A percentile compares a stretch with the other conserved stretches of the same genome.
These are phyloP conservation scores for Stictocephala bisonia DNA, from an alignment of 2,888 invertebrate genomes.

Conservation along the genomic window DNA sequence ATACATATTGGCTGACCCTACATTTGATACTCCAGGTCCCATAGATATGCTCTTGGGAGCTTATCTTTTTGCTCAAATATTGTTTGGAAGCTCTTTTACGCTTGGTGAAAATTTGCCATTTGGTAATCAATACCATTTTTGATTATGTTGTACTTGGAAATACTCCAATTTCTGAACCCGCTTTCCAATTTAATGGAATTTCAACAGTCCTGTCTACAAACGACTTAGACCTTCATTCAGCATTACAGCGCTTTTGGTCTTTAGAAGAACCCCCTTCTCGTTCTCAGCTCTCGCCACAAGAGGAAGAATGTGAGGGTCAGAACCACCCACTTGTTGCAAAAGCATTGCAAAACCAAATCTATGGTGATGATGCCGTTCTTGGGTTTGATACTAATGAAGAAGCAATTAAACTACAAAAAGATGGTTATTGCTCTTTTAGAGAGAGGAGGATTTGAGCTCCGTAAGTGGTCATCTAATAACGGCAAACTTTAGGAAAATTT, in stretches of 20 bases:
- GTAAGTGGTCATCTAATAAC: not conserved
- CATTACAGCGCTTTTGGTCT: not conserved
- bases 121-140: constrained; percentile 9
- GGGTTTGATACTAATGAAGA: too few relatives aligned
- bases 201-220: not conserved
- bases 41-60: constrained; percentile 1
- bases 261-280: not conserved
- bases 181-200: not conserved
- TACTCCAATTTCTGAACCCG: not conserved
- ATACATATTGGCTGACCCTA: not conserved
- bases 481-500: not conserved
- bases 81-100: not conserved
- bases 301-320: not conserved
- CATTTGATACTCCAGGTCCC: constrained; percentile 2
- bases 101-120: constrained; percentile 7
- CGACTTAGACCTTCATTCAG: constrained; percentile 1
- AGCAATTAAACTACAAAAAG: constrained; percentile 22
- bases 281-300: not conserved
- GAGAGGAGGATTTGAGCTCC: not conserved
- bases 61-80: not conserved
- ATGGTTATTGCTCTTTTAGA: not conserved
- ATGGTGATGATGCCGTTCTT: too few relatives aligned
- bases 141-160: not conserved
- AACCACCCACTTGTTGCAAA: too few relatives aligned
- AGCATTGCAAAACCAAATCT: too few relatives aligned